Conservation (phyloP, 2,797 vertebrate species). For the Coreius guichenoti region DNA sequence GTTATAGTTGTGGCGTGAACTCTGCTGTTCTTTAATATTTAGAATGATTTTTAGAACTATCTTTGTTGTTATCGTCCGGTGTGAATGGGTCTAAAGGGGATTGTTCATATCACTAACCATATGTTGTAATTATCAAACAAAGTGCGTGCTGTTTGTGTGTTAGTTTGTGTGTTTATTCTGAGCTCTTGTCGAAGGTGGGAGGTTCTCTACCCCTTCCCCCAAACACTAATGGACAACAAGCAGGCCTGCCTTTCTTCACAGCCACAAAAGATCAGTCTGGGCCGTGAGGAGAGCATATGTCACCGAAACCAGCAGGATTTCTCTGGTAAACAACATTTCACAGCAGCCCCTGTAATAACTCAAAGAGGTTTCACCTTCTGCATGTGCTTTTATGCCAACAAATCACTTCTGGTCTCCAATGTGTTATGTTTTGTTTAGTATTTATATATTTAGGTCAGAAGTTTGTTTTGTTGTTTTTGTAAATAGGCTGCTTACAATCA, state of each 20-base stretch:
- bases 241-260: conserved; percentile 28
- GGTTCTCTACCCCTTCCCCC: conserved; percentile 5
- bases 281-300: conserved; percentile 69
- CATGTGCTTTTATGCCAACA: too few species aligned
- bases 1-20: neutral
- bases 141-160: neutral
- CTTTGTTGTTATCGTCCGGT: neutral
- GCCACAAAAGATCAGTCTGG: conserved; percentile 49
- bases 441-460: neutral
- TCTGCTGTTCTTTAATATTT: neutral
- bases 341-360: neutral
- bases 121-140: neutral
- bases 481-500: neutral
- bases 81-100: too few species aligned
- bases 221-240: conserved; percentile 30
- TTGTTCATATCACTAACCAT: neutral
- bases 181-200: neutral
- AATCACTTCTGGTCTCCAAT: neutral
- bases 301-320: conserved; percentile 63
- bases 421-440: neutral
- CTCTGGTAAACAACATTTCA: conserved; percentile 18
- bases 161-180: neutral
- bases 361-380: neutral
- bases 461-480: neutral
- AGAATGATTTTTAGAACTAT: neutral